Conservation (phyloP, 2,113 vertebrate genomes). For the Muntiacus reevesi region DNA sequence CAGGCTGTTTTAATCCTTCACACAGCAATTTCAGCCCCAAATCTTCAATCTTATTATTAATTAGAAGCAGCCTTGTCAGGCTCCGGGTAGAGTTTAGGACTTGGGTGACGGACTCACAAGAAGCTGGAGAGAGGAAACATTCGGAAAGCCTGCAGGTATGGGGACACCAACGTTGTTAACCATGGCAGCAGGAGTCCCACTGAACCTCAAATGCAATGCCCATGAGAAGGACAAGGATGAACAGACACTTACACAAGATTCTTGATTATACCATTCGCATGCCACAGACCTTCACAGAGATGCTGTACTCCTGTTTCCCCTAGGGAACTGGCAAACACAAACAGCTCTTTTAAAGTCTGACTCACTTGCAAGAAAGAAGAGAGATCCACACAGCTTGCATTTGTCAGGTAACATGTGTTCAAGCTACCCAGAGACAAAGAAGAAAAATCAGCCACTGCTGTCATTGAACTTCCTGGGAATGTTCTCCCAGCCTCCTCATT, state of each 20-base stretch:
- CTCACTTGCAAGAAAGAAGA: slow-evolving; percentile 54
- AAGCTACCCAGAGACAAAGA: slow-evolving; percentile 32
- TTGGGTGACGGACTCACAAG: slow-evolving; percentile 74
- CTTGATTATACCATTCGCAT: neutral
- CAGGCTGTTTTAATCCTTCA: slow-evolving; percentile 76
- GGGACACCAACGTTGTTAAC: neutral
- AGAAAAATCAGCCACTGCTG: neutral
- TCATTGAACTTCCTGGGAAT: neutral
- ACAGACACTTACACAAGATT: slow-evolving; percentile 39
- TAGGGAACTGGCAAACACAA: slow-evolving; percentile 46
- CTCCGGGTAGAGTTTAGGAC: slow-evolving; percentile 70
- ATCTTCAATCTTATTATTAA: slow-evolving; percentile 77
- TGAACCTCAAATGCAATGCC: slow-evolving; percentile 8
- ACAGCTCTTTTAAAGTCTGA: slow-evolving; percentile 47
- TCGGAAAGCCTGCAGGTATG: slow-evolving; percentile 36
- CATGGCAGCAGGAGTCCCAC: neutral
- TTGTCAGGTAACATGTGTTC: slow-evolving; percentile 42
- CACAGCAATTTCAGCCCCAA: slow-evolving; percentile 76
- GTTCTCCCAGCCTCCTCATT: neutral
- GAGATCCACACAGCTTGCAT: slow-evolving; percentile 53
- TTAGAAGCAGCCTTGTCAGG: slow-evolving; percentile 76
- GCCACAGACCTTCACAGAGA: slow-evolving; percentile 37
- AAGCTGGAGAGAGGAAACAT: slow-evolving; percentile 72
- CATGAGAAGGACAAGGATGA: neutral
- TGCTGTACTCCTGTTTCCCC: slow-evolving; percentile 22